phyloP scores from a whole-genome alignment of 2,797 vertebrate genomes.

The Numenius phaeopus region DNA sequence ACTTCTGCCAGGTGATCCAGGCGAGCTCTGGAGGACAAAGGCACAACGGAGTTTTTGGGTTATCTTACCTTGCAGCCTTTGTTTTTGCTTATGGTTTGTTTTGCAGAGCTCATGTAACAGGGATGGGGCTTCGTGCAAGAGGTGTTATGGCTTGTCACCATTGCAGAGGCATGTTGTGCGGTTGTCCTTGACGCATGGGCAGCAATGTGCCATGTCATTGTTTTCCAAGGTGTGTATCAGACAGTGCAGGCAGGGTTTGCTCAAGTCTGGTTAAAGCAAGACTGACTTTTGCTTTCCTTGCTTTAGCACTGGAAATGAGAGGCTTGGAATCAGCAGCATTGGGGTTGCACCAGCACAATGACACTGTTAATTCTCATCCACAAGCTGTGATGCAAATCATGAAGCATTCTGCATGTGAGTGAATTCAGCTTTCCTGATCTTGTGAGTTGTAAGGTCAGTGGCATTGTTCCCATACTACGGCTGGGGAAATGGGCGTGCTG shows the following conservation, averaged over 20 bases:
- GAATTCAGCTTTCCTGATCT: not conserved
- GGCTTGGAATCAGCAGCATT: not conserved
- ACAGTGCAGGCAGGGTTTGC: not conserved
- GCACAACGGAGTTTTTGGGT: not conserved
- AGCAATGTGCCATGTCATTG: not conserved
- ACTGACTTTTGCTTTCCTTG: conserved; percentile 6
- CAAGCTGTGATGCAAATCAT: not conserved
- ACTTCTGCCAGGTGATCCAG: not conserved
- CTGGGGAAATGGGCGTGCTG: not conserved
- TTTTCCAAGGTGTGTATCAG: not conserved
- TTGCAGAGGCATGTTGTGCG: not conserved
- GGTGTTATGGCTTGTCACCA: not conserved
- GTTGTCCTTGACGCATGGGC: not conserved
- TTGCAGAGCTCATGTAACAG: not conserved
- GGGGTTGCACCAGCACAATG: not conserved
- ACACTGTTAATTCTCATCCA: not conserved
- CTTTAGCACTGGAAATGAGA: not conserved
- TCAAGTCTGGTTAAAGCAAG: not conserved
- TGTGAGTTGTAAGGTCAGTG: not conserved
- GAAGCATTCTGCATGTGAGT: not conserved
- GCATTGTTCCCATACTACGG: not conserved
- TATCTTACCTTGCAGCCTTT: not conserved
- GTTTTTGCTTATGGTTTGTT: not conserved
- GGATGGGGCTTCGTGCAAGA: not conserved
- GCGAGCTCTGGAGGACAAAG: not conserved